A percentile compares a stretch with the other conserved stretches of the same genome.
Evolutionary conservation across 1,140 invertebrate genomes (phyloP).

Genomic region (Pararge aegeria): DNA sequence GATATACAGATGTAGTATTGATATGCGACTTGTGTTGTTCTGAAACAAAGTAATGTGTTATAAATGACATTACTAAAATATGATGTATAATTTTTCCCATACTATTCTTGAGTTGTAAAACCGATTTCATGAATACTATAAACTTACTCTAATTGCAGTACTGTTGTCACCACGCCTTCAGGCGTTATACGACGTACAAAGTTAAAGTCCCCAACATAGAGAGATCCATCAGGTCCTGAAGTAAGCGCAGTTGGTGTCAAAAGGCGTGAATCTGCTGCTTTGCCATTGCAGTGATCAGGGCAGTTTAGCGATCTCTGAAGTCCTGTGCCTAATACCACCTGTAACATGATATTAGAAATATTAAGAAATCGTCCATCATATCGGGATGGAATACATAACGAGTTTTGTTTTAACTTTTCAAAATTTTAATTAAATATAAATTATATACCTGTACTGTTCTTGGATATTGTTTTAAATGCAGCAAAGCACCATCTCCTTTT

Average conservation of each 20-base stretch:
- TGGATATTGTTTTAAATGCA: constrained; percentile 96
- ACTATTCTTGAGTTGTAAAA: too few species aligned
- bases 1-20: constrained; percentile 97
- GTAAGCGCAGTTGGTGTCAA: constrained; percentile 95
- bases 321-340: constrained; percentile 95
- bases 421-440: too few species aligned
- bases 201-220: constrained; percentile 99
- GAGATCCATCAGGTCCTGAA: constrained; percentile 95
- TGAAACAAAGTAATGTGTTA: constrained; percentile 67
- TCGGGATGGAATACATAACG: too few species aligned
- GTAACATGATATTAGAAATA: constrained; percentile 3
- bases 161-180: constrained; percentile 94
- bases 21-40: constrained; percentile 95
- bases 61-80: neutral
- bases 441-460: constrained; percentile 86
- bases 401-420: too few species aligned
- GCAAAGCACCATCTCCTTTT: constrained; percentile 95
- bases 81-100: too few species aligned
- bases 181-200: constrained; percentile 95
- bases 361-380: neutral
- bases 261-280: constrained; percentile 91
- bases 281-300: constrained; percentile 90
- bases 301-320: constrained; percentile 88
- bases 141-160: constrained; percentile 92
- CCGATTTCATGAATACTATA: neutral